Evolutionary conservation across 2,888 invertebrate species (phyloP).

Genomic region (Gymnocheta viridis): DNA sequence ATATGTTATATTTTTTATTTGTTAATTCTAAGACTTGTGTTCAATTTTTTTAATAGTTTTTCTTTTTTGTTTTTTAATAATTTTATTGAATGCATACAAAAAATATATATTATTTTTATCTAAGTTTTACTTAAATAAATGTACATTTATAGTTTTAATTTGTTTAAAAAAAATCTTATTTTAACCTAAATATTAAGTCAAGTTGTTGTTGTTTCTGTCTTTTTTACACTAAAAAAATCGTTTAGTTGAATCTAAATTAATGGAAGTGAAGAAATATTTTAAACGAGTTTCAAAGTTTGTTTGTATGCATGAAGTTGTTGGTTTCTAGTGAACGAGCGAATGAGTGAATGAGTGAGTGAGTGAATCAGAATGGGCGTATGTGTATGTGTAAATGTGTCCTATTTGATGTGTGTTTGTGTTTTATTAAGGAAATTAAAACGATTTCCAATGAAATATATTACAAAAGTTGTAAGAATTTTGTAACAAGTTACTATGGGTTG

Average conservation of each 20-base stretch:
- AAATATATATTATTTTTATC: constrained; percentile 59
- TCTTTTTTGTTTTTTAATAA: constrained; percentile 3
- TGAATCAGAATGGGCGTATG: not conserved
- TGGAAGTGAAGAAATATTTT: constrained; percentile 28
- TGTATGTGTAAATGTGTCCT: not conserved
- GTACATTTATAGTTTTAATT: constrained; percentile 49
- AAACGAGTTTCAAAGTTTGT: constrained; percentile 9
- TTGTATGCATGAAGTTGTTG: not conserved
- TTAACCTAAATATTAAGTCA: constrained; percentile 57
- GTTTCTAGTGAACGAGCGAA: not conserved
- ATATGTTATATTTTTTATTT: constrained; percentile 1
- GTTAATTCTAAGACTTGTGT: constrained; percentile 6
- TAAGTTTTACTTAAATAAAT: constrained; percentile 56
- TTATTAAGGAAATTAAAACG: constrained; percentile 7
- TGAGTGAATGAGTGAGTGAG: not conserved
- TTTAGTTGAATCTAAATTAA: constrained; percentile 51
- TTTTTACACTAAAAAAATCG: constrained; percentile 55
- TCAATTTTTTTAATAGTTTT: constrained; percentile 8
- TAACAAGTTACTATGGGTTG: constrained; percentile 28
- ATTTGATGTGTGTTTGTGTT: not conserved
- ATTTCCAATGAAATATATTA: constrained; percentile 42
- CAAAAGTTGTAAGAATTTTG: constrained; percentile 27
- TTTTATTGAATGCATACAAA: constrained; percentile 67
- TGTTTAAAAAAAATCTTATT: constrained; percentile 52
- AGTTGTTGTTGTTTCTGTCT: constrained; percentile 12